Evolutionary conservation across 2,113 vertebrate genomes (phyloP), one percentile per base, ranked within the genome.

Genomic region (Nothobranchius kuhntae): DNA sequence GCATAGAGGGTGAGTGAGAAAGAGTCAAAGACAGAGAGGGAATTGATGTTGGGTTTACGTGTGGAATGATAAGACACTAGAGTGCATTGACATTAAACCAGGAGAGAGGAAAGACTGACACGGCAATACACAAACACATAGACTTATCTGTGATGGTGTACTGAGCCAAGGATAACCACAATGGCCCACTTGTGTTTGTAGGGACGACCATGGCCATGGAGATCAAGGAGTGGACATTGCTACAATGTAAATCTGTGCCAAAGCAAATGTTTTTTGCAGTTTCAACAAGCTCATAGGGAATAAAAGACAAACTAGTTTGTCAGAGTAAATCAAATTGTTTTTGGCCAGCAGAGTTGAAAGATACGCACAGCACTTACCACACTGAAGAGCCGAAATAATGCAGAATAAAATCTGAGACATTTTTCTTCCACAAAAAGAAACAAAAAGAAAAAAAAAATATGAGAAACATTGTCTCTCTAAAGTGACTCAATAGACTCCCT

Each of bases 211-310:
- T 79, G 87, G 87, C 85, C 80, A 81, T 87, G 86, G 81, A 87
- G 81, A 88, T 85, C 76, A 89, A 89, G 83, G 84, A 89, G 84
- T 83, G 85, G 83, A 88, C 88, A 85, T 87, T 91, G 84, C 90
- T 86, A 86, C 80, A 88, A 91, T 90, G 89, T 91, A 93, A 88
- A 91, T 89, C 87, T 89, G 92, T 93, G 92, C 92, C 93, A 94
- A 94, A 94, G 92, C 90, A 92, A 91, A 90, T 86, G 86, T 90
- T 91, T 92, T 92, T 93, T 92, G 92, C 91, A 86, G 91, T 93
- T 91, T 91, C 90, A 91, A 91, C 86, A 85, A 92, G 89, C 91
- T 80, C 83, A 87, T 92, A 86, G 72, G 82, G 73, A 87, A 75
- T 67, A 64, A 71, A 82, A 89, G 50, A 42, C 38, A 64, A 88